Conservation (phyloP, 2,888 invertebrate species). For the Slavum lentiscoides region DNA sequence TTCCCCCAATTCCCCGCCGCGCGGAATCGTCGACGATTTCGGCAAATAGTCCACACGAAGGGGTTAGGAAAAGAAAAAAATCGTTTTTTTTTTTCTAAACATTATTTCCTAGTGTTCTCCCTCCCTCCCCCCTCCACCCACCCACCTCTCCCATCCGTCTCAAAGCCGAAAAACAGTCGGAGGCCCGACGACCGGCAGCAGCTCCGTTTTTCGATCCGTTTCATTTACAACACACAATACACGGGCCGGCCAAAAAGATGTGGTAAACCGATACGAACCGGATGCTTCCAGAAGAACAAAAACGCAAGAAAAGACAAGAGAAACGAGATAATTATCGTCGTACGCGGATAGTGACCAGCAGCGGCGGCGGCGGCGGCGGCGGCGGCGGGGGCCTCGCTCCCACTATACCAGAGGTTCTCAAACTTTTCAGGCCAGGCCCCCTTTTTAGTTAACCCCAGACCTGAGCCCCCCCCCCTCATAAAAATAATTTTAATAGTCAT, state of each 20-base stretch:
- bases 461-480: too few species aligned
- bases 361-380: neutral
- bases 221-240: neutral
- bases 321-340: slow-evolving; percentile 53
- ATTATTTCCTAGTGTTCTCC: neutral
- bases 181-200: neutral
- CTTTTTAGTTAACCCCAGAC: too few species aligned
- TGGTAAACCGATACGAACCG: slow-evolving; percentile 53
- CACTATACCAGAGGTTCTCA: too few species aligned
- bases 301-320: slow-evolving; percentile 42
- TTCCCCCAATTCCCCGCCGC: too few species aligned
- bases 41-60: slow-evolving; percentile 24
- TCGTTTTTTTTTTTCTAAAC: too few species aligned
- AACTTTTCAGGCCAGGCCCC: too few species aligned
- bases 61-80: slow-evolving; percentile 16
- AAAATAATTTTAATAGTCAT: too few species aligned
- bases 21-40: neutral
- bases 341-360: slow-evolving; percentile 21
- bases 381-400: too few species aligned
- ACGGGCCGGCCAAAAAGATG: slow-evolving; percentile 35
- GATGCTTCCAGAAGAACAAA: slow-evolving; percentile 38
- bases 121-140: too few species aligned
- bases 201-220: too few species aligned
- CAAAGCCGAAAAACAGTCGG: slow-evolving; percentile 39
- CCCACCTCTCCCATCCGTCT: too few species aligned